Percentiles rank a stretch among this genome's conserved stretches.
Conservation (phyloP, 1,140 invertebrate species). For the Papilio polytes region DNA sequence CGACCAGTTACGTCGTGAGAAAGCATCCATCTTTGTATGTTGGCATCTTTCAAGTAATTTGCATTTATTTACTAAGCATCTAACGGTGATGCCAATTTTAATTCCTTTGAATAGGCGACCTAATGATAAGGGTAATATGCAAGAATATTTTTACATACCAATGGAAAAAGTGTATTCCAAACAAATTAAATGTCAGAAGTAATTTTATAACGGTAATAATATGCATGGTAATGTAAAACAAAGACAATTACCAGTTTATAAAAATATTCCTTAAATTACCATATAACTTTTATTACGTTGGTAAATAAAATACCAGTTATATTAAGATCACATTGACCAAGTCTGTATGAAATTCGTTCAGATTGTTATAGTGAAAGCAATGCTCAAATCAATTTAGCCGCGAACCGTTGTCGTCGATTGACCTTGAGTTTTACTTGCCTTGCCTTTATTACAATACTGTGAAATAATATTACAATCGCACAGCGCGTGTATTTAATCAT, state of each 20-base stretch:
- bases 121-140: neutral
- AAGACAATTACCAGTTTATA: too few relatives aligned
- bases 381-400: constrained; percentile 7
- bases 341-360: neutral
- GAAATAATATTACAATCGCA: constrained; percentile 7
- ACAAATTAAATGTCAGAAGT: neutral
- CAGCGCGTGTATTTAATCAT: neutral
- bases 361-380: constrained; percentile 21
- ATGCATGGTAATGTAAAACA: too few relatives aligned
- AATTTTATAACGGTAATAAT: too few relatives aligned
- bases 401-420: neutral
- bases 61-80: neutral
- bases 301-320: neutral
- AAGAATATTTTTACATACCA: neutral
- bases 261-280: too few relatives aligned
- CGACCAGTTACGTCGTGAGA: constrained; percentile 16
- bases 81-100: neutral
- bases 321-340: neutral
- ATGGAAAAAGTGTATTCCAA: neutral
- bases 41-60: neutral
- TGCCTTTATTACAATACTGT: constrained; percentile 21
- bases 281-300: too few relatives aligned
- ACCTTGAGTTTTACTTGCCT: constrained; percentile 21
- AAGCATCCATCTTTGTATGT: constrained; percentile 23
- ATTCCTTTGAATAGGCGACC: neutral